Percentiles rank a stretch among this genome's conserved stretches.
Evolutionary conservation across 2,113 vertebrate genomes (phyloP).

Genomic region (Panthera uncia): DNA sequence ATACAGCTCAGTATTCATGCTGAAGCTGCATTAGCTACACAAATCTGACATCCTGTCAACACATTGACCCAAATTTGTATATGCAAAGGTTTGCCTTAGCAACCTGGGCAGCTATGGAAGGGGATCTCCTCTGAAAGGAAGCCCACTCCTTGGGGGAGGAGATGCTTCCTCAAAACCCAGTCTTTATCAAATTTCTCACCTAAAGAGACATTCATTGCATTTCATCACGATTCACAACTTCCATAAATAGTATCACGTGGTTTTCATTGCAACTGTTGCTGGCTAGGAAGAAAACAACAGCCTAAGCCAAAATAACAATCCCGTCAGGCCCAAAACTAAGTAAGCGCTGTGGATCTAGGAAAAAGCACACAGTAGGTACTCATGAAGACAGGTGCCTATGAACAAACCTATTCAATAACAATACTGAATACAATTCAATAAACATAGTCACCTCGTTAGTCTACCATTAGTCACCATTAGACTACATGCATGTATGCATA

Average conservation of each 20-base stretch:
- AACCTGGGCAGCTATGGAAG: background rate
- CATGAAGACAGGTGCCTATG: background rate
- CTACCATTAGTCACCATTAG: background rate
- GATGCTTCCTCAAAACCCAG: background rate
- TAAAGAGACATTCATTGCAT: background rate
- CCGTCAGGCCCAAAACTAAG: background rate
- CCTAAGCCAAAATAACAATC: background rate
- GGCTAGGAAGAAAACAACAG: background rate
- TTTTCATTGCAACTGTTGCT: background rate
- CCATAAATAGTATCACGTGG: background rate
- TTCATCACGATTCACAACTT: background rate
- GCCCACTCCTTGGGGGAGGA: background rate
- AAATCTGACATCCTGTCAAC: constrained; percentile 58
- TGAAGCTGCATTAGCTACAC: constrained; percentile 34
- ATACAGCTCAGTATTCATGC: constrained; percentile 39
- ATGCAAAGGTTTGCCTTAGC: constrained; percentile 49
- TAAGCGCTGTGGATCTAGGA: background rate
- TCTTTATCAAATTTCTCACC: background rate
- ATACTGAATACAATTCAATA: background rate
- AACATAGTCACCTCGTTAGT: background rate
- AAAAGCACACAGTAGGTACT: background rate
- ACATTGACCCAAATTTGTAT: constrained; percentile 57
- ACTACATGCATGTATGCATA: background rate
- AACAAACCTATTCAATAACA: background rate
- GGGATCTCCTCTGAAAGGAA: constrained; percentile 16